Evolutionary conservation across 2,797 vertebrate species (phyloP), one percentile per base, ranked within the genome.

Genomic region (Orientallactaga sibirica): DNA sequence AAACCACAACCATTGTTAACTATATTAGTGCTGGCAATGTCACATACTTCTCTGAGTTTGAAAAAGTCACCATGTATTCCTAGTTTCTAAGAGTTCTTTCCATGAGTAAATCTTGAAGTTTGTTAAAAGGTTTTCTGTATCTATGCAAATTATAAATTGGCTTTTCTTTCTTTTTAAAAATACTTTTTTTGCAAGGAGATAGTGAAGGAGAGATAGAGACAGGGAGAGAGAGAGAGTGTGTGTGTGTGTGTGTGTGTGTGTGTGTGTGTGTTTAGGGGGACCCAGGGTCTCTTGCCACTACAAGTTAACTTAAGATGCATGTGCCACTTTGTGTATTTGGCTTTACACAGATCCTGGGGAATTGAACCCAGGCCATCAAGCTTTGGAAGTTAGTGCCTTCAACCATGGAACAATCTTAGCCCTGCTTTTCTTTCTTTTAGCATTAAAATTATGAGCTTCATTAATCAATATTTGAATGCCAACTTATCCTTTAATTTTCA

Each of bases 31-130:
- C 29, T 52, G 62, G 33, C 29, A 6, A 27, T 61, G 7, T 68
- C 74, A 71, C 25, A 43, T 48, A 16, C 25, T 48, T 90, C 27
- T 67, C 43, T 67, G 20, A 82, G 15, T 9, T 41, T 61, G 25
- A 58, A 58, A 58, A 58, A 25, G 20, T 29, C 67, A 29, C 7
- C 2, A 43, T 48, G 3, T 43, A 25, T 58, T 73, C 12, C 33
- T 71, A 70, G 19, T 94, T 94, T 88, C 61, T 24, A 81, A 68
- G 22, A 62, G 3, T 73, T 78, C 29, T 83, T 94, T 67, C n/a
- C 15, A 74, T n/a, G 9, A 7, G 4, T 58, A 7, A 33, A 29
- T 90, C 22, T 62, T 88, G 25, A 84, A 43, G 84, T 88, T 88
- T 78, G 58, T 37, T 78, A 11, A 71, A 86, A 67, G 2, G 1